Base-by-base conservation (phyloP, 2,113 vertebrate species). In the Cichladusa arquata region DNA sequence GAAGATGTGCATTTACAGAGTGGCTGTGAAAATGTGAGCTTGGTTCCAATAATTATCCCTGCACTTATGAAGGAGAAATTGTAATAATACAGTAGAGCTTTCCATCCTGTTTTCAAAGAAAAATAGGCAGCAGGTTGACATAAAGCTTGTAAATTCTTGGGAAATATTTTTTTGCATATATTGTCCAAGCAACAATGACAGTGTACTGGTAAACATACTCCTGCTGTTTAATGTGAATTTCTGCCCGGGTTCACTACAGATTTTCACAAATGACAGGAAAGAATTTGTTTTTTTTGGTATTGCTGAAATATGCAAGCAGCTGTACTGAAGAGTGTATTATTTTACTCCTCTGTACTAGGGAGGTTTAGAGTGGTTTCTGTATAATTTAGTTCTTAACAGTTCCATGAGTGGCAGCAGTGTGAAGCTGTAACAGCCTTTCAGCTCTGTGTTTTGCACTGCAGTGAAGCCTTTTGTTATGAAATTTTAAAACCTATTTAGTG, bases 81-180 rank as follows among this genome's bases (percentile, higher is more conserved):
- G 31, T 94, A 95, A 94, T 93, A 74, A 92, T 10, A 90, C 14
- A 86, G 70, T 88, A 91, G 67, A 94, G 36, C 34, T 64, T 93
- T 78, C 18, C 19, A 69, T 56, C n/a, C 29, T 88, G 44, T 86
- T 90, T 94, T 92, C 0, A 0, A 82, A 83, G 66, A 69, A 87
- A 95, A 90, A 66, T 25, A 95, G 57, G 33, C 66, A 81, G 51
- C 56, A 90, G 28, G 45, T 74, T 95, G 69, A 81, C 80, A 90
- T 53, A 88, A 62, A 92, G 8, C 76, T 86, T 78, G 61, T 42
- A 81, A 86, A 92, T 56, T 47, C 53, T 71, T 53, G 28, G 25
- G 28, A 88, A 84, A 36, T 81, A 57, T 70, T 84, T 93, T 93
- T 92, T 95, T 93, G 19, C 23, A 15, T 78, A n/a, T 70, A 48